Conservation (phyloP, 2,797 vertebrate species). For the Oryzias sinensis region DNA sequence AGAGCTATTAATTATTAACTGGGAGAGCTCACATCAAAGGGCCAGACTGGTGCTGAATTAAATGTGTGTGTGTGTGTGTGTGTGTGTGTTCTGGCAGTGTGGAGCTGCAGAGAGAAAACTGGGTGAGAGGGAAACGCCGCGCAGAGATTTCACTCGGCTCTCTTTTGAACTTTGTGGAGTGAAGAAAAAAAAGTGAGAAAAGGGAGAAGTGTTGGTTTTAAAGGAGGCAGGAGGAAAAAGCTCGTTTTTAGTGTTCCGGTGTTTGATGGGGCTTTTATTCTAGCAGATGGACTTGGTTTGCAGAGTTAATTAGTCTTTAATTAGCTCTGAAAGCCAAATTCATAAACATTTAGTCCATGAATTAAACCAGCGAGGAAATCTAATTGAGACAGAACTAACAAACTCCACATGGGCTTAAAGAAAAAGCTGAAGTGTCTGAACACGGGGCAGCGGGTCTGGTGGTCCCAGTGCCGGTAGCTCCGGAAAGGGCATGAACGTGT, state of each 20-base stretch:
- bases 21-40: conserved; percentile 81
- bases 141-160: conserved; percentile 35
- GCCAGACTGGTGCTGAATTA: conserved; percentile 67
- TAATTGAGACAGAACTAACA: conserved; percentile 26
- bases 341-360: conserved; percentile 41
- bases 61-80: conserved; percentile 32
- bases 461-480: conserved; percentile 1
- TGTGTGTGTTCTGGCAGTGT: conserved; percentile 36
- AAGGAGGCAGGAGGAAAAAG: conserved; percentile 17
- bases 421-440: too few species aligned
- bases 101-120: conserved; percentile 53
- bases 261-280: conserved; percentile 28
- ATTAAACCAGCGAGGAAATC: conserved; percentile 34
- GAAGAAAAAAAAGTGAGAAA: conserved; percentile 30
- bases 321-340: conserved; percentile 47
- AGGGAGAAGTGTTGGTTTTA: neutral
- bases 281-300: conserved; percentile 39
- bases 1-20: conserved; percentile 77
- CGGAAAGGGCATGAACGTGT: neutral
- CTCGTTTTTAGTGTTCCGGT: conserved; percentile 6
- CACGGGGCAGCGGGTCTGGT: neutral
- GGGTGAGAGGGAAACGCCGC: conserved; percentile 64
- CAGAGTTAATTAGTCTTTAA: conserved; percentile 55
- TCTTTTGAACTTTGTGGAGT: conserved; percentile 51
- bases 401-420: neutral